Evolutionary conservation across 2,888 invertebrate genomes (phyloP).

Genomic region (Prionchulus punctatus): DNA sequence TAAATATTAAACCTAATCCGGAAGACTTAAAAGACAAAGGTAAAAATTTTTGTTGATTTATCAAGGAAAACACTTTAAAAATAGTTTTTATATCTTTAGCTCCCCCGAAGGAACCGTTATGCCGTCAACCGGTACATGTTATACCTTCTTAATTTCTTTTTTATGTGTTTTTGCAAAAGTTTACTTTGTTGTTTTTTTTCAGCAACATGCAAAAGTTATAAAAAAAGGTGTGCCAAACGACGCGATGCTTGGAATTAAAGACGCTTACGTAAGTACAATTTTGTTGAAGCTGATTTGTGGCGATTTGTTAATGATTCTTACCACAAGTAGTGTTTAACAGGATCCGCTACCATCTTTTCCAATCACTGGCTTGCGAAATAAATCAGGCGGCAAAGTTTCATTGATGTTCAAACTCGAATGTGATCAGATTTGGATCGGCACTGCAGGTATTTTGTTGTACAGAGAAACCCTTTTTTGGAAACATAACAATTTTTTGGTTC

Average conservation of each 20-base stretch:
- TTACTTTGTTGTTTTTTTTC: slow-evolving; percentile 12
- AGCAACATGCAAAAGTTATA: slow-evolving; percentile 62
- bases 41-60: neutral
- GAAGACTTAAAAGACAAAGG: slow-evolving; percentile 27
- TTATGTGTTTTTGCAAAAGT: neutral
- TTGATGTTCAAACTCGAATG: slow-evolving; percentile 76
- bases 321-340: too few relatives aligned
- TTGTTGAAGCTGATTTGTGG: neutral
- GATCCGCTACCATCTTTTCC: slow-evolving; percentile 64
- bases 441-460: slow-evolving; percentile 43
- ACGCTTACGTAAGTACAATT: slow-evolving; percentile 46
- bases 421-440: slow-evolving; percentile 78
- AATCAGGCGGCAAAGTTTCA: slow-evolving; percentile 69
- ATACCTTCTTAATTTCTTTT: neutral
- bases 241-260: slow-evolving; percentile 66
- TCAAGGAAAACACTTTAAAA: neutral
- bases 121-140: slow-evolving; percentile 33
- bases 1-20: slow-evolving; percentile 37
- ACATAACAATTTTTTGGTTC: slow-evolving; percentile 2
- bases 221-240: slow-evolving; percentile 79
- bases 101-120: slow-evolving; percentile 35
- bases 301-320: neutral
- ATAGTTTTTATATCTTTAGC: slow-evolving; percentile 15
- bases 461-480: neutral
- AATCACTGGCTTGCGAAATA: slow-evolving; percentile 73